Base-by-base conservation (phyloP, 2,113 vertebrate species). In the Coreoperca whiteheadi region DNA sequence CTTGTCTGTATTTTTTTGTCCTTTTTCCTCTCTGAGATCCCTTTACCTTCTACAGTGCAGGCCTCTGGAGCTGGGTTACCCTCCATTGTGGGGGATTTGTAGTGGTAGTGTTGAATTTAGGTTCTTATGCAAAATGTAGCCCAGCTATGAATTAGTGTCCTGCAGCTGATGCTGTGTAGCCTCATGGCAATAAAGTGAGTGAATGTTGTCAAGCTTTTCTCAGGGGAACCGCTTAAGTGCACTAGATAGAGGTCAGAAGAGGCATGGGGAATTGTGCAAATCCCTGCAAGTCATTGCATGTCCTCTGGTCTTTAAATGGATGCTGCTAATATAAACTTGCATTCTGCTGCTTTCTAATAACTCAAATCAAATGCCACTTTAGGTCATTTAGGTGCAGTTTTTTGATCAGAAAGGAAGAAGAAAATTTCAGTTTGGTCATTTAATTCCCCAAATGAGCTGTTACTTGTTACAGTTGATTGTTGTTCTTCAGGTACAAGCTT, bases 241-340 rank as follows among this genome's bases (percentile, higher is more conserved):
- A 86, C 67, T 66, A 57, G 48, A 86, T 77, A 34, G 91, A 93
- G 90, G 92, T 92, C 88, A 83, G 73, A 82, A 32, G 74, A 74
- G 72, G 57, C 82, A 56, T 16, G 10, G 78, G 84, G 75, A 85
- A 85, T 74, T 85, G 85, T 65, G 85, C 87, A 87, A 91, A 92
- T 85, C 86, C 81, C 69, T 81, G 65, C 80, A 88, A 84, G 87
- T 89, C 73, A 86, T 63, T 85, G 68, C 83, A 65, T 61, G 73
- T 81, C 85, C 77, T 83, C 68, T 63, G 59, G 16, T 79, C 65
- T 85, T 71, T 20, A 59, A 28, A 77, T 70, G 69, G 73, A 73
- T 57, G 66, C 74, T 68, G 72, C 50, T 75, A 77, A 86, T 59
- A 76, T 64, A 77, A 74, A 74, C 46, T 1, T 37, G 59, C n/a